Evolutionary conservation across 2,113 vertebrate genomes (phyloP), one percentile per base, ranked within the genome.

Genomic region (Coryphaenoides rupestris): DNA sequence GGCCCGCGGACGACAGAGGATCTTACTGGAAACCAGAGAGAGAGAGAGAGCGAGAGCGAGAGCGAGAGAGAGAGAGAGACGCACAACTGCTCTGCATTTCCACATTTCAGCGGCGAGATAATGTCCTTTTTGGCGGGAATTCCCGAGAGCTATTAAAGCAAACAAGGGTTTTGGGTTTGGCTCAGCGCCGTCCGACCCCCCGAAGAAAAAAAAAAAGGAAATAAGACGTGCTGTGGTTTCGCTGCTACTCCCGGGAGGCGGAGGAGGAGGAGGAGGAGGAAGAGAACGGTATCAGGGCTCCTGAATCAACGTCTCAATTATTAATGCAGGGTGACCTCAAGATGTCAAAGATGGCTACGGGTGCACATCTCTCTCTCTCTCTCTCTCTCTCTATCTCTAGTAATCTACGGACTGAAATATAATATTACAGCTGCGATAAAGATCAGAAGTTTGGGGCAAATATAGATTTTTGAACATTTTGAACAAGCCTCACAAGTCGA

Each of bases 271-370:
- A n/a, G n/a, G n/a, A n/a, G n/a, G n/a, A 16, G 5, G 47, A 50
- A 17, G 47, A 50, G 15, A 16, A 14, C 47, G n/a, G n/a, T 16
- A 50, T 17, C 47, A n/a, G n/a, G 47, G n/a, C n/a, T n/a, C 47
- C 47, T 17, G 47, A 50, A 50, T 50, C 15, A 50, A 50, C 47
- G n/a, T 50, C 47, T 50, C 47, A 50, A 50, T 50, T 50, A 50
- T 50, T 50, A 50, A 50, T n/a, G 15, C 15, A 1, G 15, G 47
- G n/a, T 6, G n/a, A 50, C 47, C 47, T 50, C 47, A 40, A 40
- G 7, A 12, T 40, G 33, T 40, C 33, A 40, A 6, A n/a, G 7
- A 40, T 1, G 33, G 33, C 33, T 40, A 12, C 13, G 5, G 9
- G 24, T 1, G 33, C 6, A 2, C n/a, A n/a, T n/a, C n/a, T n/a